Evolutionary conservation across 2,888 invertebrate species (phyloP).

Genomic region (Trachelus stipa): DNA sequence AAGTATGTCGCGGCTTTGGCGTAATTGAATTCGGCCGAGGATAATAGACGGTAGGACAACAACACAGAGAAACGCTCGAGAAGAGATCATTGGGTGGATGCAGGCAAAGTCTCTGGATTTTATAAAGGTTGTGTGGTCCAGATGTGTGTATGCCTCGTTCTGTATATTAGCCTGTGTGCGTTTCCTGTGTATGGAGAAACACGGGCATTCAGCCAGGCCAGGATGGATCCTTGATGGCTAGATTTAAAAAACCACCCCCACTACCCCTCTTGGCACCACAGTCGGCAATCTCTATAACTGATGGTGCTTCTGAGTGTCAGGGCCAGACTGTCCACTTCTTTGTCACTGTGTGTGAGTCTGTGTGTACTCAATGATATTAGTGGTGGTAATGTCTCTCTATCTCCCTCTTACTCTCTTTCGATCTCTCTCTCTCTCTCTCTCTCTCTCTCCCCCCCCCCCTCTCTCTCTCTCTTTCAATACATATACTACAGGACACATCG

Average conservation of each 20-base stretch:
- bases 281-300: conserved; percentile 61
- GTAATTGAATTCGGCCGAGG: conserved; percentile 48
- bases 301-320: conserved; percentile 65
- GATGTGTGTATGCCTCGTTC: neutral
- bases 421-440: neutral
- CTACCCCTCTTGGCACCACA: conserved; percentile 31
- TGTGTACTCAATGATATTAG: neutral
- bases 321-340: conserved; percentile 63
- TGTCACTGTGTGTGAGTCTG: conserved; percentile 39
- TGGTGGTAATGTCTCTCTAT: neutral
- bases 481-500: neutral
- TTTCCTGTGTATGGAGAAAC: conserved; percentile 43
- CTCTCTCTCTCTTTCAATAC: neutral
- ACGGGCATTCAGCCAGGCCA: conserved; percentile 53
- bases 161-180: neutral
- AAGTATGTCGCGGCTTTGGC: conserved; percentile 15
- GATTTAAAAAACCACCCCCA: conserved; percentile 50
- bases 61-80: conserved; percentile 37
- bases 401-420: neutral
- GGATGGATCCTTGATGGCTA: conserved; percentile 57
- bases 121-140: neutral
- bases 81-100: neutral
- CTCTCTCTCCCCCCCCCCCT: too few relatives aligned
- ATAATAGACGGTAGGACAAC: conserved; percentile 39
- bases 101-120: neutral